Conservation (phyloP, 2,797 vertebrate genomes). For the Tinamus major region DNA sequence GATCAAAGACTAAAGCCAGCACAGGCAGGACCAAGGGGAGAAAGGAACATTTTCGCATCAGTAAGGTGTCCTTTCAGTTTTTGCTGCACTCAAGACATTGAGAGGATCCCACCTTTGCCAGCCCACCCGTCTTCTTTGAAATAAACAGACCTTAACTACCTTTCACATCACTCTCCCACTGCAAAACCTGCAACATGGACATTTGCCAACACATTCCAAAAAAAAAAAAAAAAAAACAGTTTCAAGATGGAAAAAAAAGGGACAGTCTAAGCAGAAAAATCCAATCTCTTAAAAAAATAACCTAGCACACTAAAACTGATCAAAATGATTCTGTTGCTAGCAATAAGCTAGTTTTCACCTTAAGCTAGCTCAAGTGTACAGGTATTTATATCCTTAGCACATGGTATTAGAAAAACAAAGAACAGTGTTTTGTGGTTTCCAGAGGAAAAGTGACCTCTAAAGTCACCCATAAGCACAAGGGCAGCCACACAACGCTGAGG, state of each 20-base stretch:
- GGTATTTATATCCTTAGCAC: background rate
- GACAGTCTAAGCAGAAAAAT: background rate
- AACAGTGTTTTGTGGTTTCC: background rate
- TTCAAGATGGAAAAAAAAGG: background rate
- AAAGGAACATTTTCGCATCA: background rate
- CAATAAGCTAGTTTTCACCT: background rate
- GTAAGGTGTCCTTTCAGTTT: background rate
- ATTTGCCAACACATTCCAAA: background rate
- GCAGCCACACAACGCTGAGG: background rate
- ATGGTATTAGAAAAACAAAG: background rate
- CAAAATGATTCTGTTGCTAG: background rate
- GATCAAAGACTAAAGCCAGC: background rate
- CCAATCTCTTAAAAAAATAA: background rate
- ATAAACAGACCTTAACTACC: background rate
- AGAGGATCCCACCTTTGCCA: background rate
- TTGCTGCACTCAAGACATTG: background rate
- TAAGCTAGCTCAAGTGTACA: background rate
- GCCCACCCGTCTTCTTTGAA: background rate
- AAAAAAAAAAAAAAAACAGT: background rate
- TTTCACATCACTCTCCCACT: background rate
- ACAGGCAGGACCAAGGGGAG: background rate
- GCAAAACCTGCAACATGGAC: background rate
- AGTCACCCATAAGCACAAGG: background rate
- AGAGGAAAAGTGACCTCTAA: background rate
- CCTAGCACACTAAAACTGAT: background rate